Conservation (phyloP, 2,113 vertebrate species). For the Cynopterus brachyotis region DNA sequence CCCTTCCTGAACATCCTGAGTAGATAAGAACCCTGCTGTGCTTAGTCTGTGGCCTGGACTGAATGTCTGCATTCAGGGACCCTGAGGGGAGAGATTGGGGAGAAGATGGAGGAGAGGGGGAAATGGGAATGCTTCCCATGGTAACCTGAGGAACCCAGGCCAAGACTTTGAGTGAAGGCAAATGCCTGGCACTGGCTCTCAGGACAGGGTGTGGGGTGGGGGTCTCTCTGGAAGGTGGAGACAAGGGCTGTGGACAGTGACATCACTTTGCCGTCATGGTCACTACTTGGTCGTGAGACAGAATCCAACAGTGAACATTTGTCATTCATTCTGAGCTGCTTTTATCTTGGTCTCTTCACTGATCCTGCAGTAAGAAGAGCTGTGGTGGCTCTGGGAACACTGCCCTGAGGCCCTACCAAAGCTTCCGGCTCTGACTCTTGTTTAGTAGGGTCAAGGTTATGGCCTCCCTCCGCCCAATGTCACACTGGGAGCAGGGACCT, state of each 20-base stretch:
- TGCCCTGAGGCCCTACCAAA: background rate
- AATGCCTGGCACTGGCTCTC: background rate
- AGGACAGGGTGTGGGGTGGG: background rate
- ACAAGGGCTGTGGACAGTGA: background rate
- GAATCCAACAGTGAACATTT: fast-evolving
- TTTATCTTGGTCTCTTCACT: background rate
- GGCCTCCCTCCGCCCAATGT: fast-evolving
- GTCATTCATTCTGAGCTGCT: background rate
- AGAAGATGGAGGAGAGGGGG: too few relatives aligned
- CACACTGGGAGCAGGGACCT: background rate
- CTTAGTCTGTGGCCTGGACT: background rate
- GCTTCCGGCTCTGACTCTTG: background rate
- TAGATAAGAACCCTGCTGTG: too few relatives aligned
- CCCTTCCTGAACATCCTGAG: background rate
- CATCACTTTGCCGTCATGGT: too few relatives aligned
- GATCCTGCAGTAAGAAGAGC: fast-evolving
- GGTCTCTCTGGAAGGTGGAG: background rate
- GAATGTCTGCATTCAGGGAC: background rate
- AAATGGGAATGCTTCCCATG: background rate
- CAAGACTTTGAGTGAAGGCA: too few relatives aligned
- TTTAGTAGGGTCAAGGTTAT: fast-evolving
- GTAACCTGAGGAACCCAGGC: background rate
- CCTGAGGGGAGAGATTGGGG: fast-evolving
- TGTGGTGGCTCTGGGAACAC: fast-evolving
- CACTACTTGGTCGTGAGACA: background rate